Conservation (phyloP, 2,797 vertebrate genomes). For the Melopsittacus undulatus region DNA sequence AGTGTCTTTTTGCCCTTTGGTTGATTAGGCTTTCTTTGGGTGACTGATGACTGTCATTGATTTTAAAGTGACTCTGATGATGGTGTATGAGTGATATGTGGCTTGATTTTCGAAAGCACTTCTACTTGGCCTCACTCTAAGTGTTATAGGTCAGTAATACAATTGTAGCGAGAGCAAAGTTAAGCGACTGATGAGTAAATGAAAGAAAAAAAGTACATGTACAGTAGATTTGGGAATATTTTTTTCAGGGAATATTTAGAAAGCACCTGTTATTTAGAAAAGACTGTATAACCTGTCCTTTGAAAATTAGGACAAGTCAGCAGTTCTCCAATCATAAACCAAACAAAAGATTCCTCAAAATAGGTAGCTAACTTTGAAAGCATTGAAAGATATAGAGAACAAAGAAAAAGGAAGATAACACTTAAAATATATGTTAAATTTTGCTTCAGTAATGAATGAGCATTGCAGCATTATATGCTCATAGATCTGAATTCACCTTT, state of each 20-base stretch:
- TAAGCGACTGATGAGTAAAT: neutral
- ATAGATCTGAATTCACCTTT: neutral
- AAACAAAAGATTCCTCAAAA: neutral
- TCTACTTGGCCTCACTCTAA: neutral
- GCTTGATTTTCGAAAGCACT: conserved; percentile 11
- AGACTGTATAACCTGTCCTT: neutral
- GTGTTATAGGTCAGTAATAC: neutral
- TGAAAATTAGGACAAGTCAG: neutral
- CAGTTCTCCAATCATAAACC: rapidly evolving
- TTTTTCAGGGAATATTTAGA: neutral
- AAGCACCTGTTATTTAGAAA: neutral
- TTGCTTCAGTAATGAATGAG: neutral
- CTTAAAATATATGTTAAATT: neutral
- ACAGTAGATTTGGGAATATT: neutral
- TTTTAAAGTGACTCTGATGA: conserved; percentile 30
- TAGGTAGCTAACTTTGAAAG: neutral
- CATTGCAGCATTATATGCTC: neutral
- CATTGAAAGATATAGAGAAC: rapidly evolving
- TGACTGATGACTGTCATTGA: conserved; percentile 25
- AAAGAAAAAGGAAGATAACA: neutral
- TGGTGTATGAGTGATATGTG: neutral
- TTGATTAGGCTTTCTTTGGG: conserved; percentile 29
- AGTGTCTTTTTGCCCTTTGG: neutral
- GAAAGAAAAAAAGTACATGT: neutral
- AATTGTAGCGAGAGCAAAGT: neutral